phyloP scores from a whole-genome alignment of 2,113 vertebrate genomes.

The Crotalus viridis region DNA sequence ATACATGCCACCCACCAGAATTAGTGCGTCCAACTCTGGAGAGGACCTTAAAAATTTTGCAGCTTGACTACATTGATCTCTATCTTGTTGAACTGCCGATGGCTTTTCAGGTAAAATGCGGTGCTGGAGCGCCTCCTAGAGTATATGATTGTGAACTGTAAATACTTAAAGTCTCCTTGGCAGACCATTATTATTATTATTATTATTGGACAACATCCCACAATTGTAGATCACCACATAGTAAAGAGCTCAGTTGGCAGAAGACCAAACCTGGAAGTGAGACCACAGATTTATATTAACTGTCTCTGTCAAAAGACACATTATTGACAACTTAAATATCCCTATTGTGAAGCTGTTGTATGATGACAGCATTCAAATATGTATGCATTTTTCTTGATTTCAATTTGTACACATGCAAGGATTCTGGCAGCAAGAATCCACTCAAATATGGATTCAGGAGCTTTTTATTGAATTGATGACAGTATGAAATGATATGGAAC shows the following conservation, averaged over 20 bases:
- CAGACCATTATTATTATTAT: background rate
- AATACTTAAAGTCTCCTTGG: background rate
- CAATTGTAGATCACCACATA: background rate
- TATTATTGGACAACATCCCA: background rate
- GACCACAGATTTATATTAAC: background rate
- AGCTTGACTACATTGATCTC: slow-evolving; percentile 91
- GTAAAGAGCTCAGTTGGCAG: background rate
- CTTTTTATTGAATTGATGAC: background rate
- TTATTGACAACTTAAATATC: background rate
- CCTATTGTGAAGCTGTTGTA: background rate
- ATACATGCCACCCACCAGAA: slow-evolving; percentile 82
- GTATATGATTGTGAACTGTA: background rate
- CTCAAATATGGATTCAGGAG: background rate
- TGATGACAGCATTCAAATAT: background rate
- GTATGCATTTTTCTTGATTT: background rate
- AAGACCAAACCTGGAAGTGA: background rate
- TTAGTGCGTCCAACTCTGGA: slow-evolving; percentile 85
- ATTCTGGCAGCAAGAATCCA: background rate
- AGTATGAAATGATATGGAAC: background rate
- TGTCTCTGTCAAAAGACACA: background rate
- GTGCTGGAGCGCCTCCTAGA: background rate
- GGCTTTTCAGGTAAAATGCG: slow-evolving; percentile 84
- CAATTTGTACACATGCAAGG: background rate
- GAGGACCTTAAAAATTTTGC: slow-evolving; percentile 76
- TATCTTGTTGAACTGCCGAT: slow-evolving; percentile 94